Conservation (phyloP, 1,140 invertebrate species). For the Acromyrmex charruanus region DNA sequence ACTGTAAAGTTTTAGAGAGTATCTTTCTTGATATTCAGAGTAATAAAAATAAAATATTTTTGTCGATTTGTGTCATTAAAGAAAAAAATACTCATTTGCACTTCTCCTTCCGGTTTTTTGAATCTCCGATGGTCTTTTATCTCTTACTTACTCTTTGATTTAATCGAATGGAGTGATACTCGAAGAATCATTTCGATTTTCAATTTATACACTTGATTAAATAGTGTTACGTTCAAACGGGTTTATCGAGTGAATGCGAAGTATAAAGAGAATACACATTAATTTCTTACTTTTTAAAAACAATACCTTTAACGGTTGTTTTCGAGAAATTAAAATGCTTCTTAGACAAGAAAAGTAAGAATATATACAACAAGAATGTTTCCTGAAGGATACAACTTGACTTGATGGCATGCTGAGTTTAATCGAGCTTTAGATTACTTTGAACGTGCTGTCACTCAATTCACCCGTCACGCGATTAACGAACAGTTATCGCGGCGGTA, state of each 20-base stretch:
- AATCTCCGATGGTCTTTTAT: constrained; percentile 1
- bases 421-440: constrained; percentile 1
- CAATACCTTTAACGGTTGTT: not conserved
- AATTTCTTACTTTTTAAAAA: not conserved
- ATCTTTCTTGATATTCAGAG: no score
- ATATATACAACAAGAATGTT: not conserved
- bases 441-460: constrained; percentile 10
- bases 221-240: not conserved
- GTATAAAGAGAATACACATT: not conserved
- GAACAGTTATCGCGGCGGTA: constrained; percentile 1
- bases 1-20: no score
- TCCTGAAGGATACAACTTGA: not conserved
- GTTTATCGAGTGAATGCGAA: not conserved
- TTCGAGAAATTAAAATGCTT: not conserved
- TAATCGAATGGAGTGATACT: constrained; percentile 56
- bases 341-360: not conserved
- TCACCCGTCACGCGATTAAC: not conserved
- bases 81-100: no score
- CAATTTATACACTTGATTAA: constrained; percentile 57
- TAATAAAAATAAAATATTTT: no score
- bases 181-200: constrained; percentile 64
- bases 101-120: no score
- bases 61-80: no score
- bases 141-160: constrained; percentile 18
- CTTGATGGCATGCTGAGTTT: not conserved